Conservation (phyloP, 2,888 invertebrate species). For the Chalcosyrphus nemorum region DNA sequence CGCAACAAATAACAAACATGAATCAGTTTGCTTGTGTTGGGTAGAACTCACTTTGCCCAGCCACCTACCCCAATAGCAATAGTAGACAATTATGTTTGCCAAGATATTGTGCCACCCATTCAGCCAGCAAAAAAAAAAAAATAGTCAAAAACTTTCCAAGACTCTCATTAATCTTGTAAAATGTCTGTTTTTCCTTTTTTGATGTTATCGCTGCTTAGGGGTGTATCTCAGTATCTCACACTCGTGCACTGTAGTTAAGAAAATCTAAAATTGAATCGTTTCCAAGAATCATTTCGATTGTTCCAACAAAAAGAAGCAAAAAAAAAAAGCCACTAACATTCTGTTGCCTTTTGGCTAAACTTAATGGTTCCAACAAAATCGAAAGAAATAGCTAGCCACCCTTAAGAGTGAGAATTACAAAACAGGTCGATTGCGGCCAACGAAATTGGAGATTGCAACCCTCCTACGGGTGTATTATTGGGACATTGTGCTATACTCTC, state of each 20-base stretch:
- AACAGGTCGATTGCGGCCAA: slow-evolving; percentile 70
- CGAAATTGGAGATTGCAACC: slow-evolving; percentile 55
- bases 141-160: slow-evolving; percentile 68
- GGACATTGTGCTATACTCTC: slow-evolving; percentile 56
- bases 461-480: slow-evolving; percentile 21
- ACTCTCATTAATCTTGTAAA: slow-evolving; percentile 71
- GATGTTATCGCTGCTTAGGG: slow-evolving; percentile 64
- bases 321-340: slow-evolving; percentile 59
- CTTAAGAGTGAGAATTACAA: slow-evolving; percentile 59
- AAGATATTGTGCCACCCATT: slow-evolving; percentile 14
- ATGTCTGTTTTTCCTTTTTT: slow-evolving; percentile 68
- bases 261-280: slow-evolving; percentile 72
- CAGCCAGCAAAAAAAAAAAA: no score
- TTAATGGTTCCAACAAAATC: slow-evolving; percentile 31
- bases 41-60: background rate
- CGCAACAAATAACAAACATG: slow-evolving; percentile 56
- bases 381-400: background rate
- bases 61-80: background rate
- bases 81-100: slow-evolving; percentile 51
- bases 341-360: slow-evolving; percentile 24
- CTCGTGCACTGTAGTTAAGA: slow-evolving; percentile 6
- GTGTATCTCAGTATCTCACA: background rate
- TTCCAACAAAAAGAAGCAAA: no score
- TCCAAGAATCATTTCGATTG: slow-evolving; percentile 70
- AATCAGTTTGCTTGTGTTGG: slow-evolving; percentile 30